phyloP scores from a whole-genome alignment of 2,888 invertebrate genomes.

The Norana najaformis region DNA sequence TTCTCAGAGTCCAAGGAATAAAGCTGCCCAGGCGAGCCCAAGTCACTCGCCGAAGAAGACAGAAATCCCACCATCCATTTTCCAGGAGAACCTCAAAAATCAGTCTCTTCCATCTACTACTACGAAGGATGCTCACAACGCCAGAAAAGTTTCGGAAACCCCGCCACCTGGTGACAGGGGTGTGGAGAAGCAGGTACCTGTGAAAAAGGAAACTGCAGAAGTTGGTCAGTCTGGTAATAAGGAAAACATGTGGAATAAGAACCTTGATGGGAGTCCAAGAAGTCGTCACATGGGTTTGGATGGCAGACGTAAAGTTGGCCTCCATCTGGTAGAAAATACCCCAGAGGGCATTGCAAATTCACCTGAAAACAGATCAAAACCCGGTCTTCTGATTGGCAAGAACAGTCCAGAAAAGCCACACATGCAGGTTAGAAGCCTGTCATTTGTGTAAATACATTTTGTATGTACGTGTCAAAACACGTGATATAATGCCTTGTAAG shows the following conservation, averaged over 20 bases:
- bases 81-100: background rate
- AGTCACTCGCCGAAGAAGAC: background rate
- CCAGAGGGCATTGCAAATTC: background rate
- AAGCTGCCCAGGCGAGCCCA: no score
- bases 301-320: background rate
- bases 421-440: background rate
- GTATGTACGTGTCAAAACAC: no score
- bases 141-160: background rate
- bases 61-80: background rate
- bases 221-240: background rate
- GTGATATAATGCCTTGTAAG: no score
- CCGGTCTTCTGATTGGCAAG: background rate
- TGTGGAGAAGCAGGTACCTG: background rate
- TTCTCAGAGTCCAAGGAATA: constrained; percentile 15
- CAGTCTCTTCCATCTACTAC: background rate
- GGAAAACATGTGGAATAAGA: background rate
- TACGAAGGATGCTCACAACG: background rate
- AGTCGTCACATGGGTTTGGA: background rate
- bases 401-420: background rate
- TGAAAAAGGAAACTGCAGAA: background rate
- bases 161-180: background rate
- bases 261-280: background rate
- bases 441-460: background rate
- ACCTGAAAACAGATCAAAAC: background rate
- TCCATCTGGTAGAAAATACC: background rate